These are phyloP conservation scores for Erpetoichthys calabaricus DNA, from an alignment of 2,797 vertebrate species.

Conservation along the genomic window DNA sequence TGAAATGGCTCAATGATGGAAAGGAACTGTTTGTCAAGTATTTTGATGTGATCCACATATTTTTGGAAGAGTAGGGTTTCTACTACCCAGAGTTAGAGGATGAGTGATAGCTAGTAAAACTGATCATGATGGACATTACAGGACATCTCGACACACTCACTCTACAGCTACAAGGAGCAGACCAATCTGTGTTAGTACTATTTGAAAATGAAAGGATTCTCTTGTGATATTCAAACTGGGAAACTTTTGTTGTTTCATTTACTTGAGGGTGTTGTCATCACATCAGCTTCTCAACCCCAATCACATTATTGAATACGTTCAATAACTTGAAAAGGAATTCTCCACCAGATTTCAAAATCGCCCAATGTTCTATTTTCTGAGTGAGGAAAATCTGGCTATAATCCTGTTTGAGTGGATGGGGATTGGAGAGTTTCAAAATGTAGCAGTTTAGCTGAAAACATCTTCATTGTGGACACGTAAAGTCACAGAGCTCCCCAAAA, in stretches of 20 bases:
- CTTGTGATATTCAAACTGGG: constrained; percentile 5
- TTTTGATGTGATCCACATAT: too few relatives aligned
- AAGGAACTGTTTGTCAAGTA: too few relatives aligned
- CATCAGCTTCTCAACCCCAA: background rate
- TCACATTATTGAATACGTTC: background rate
- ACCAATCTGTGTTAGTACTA: constrained; percentile 3
- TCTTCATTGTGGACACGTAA: too few relatives aligned
- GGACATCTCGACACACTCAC: too few relatives aligned
- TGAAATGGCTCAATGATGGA: too few relatives aligned
- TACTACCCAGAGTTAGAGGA: too few relatives aligned
- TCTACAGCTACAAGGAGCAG: constrained; percentile 1
- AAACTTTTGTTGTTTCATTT: background rate
- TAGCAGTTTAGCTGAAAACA: background rate
- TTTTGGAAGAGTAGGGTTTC: too few relatives aligned
- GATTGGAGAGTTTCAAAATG: constrained; percentile 1
- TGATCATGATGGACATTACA: too few relatives aligned
- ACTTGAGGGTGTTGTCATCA: constrained; percentile 2
- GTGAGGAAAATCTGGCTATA: background rate
- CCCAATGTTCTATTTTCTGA: background rate
- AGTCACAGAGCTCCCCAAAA: too few relatives aligned
- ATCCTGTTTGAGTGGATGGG: background rate
- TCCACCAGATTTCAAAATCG: background rate
- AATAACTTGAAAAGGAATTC: constrained; percentile 2
- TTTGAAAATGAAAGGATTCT: constrained; percentile 4
- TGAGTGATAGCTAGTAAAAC: too few relatives aligned